Base-by-base conservation (phyloP, 2,113 vertebrate species). In the Ahaetulla prasina region DNA sequence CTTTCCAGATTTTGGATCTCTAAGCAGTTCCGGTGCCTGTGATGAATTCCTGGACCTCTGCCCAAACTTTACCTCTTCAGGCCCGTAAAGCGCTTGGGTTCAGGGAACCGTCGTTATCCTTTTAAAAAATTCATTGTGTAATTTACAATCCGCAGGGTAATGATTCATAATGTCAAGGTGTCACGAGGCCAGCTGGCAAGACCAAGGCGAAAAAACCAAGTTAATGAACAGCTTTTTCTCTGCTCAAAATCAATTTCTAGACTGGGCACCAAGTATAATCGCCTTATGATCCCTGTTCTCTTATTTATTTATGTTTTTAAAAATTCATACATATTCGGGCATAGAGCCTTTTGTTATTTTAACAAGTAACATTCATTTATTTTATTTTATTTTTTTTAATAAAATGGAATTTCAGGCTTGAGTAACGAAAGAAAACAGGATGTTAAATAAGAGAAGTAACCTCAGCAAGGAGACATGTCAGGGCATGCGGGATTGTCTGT, bases 381-480 rank as follows among this genome's bases (percentile, higher is more conserved):
- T n/a, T 5, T n/a, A 2, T 60, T 0, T 23, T 55, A 1, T 23
- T 57, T 27, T 23, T 55, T 57, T 57, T 23, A 5, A 55, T 4
- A 54, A 57, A 63, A 35, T n/a, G 16, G 7, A 80, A 39, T 80
- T 80, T 2, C 16, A 80, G 35, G n/a, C n/a, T 20, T 80, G 68
- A 80, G n/a, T 52, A 53, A n/a, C 50, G 53, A 53, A 53, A 50
- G 7, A n/a, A 20, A 50, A 53, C 47, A 47, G 47, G 50, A 39
- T 14, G 27, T 47, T 57, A 5, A 39, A 92, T 80, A 91, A 9
- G 54, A 20, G 57, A 53, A 49, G 39, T 60, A 7, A 80, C 35
- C 68, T 89, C 30, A 22, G 85, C 25, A 25, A 3, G 23, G 50
- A 39, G 86, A 45, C 94, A 91, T 92, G 94, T 92, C 53, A 10